Percentiles rank a stretch among this genome's conserved stretches.
Conservation (phyloP, 2,113 vertebrate genomes). For the Taurulus bubalis region DNA sequence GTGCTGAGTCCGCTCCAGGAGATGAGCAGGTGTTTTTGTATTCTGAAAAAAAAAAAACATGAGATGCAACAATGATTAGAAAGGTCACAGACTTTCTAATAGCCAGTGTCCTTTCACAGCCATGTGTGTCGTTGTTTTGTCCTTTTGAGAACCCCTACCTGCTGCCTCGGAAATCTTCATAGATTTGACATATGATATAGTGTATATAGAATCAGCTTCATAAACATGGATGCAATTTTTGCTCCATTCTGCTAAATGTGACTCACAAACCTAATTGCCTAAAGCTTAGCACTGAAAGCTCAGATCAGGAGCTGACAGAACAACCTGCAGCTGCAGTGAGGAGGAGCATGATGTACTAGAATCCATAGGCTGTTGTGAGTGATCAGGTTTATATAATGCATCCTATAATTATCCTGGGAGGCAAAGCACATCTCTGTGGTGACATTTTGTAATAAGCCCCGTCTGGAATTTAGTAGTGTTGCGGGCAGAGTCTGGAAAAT, state of each 20-base stretch:
- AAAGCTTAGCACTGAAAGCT: conserved; percentile 20
- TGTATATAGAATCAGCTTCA: neutral
- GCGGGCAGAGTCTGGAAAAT: conserved; percentile 15
- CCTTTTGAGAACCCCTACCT: conserved; percentile 29
- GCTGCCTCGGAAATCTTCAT: neutral
- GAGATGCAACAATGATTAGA: conserved; percentile 25
- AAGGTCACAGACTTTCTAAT: conserved; percentile 24
- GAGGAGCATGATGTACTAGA: conserved; percentile 55
- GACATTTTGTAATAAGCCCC: conserved; percentile 61
- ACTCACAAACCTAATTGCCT: conserved; percentile 19
- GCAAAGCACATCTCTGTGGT: conserved; percentile 48
- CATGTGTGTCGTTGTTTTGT: neutral
- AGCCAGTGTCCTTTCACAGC: conserved; percentile 17
- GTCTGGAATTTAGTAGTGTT: conserved; percentile 39
- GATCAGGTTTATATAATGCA: conserved; percentile 71
- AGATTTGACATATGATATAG: neutral
- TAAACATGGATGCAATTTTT: conserved; percentile 1
- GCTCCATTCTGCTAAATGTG: conserved; percentile 7
- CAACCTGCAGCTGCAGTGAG: conserved; percentile 42
- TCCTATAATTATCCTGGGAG: conserved; percentile 66
- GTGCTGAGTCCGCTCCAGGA: neutral
- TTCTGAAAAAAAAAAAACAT: conserved; percentile 19
- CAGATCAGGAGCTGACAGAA: conserved; percentile 38
- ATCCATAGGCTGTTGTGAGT: conserved; percentile 54
- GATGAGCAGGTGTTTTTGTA: conserved; percentile 14